Conservation (phyloP, 2,888 invertebrate species). For the Leptura quadrifasciata region DNA sequence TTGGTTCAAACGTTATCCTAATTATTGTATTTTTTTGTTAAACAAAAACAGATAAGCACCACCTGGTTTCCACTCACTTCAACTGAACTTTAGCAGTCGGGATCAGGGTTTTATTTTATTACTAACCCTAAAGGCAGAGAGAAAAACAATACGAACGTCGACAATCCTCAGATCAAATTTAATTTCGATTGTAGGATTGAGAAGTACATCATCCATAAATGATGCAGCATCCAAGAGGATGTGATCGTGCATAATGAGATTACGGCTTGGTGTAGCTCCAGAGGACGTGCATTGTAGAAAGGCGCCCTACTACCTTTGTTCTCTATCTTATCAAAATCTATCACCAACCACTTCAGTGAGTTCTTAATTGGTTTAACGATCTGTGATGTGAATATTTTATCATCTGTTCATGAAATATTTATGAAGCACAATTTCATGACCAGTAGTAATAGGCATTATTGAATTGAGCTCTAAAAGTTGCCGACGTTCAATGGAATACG, state of each 20-base stretch:
- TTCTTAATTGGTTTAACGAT: constrained; percentile 22
- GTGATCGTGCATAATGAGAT: constrained; percentile 43
- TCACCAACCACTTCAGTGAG: constrained; percentile 18
- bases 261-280: constrained; percentile 20
- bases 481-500: too few relatives aligned
- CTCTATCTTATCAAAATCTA: constrained; percentile 42
- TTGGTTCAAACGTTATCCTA: too few relatives aligned
- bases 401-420: constrained; percentile 14
- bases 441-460: neutral
- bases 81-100: neutral
- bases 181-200: constrained; percentile 20
- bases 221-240: constrained; percentile 28
- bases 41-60: neutral
- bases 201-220: constrained; percentile 12
- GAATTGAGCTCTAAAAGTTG: too few relatives aligned
- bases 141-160: neutral
- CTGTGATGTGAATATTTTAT: constrained; percentile 8
- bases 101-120: neutral
- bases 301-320: constrained; percentile 39
- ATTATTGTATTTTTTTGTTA: too few relatives aligned
- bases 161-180: constrained; percentile 3
- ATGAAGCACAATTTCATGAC: neutral
- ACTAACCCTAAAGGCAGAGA: neutral
- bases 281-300: constrained; percentile 30
- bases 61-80: neutral